These are phyloP conservation scores for Drosophila paranaensis DNA, from an alignment of 2,888 invertebrate species.

Conservation along the genomic window DNA sequence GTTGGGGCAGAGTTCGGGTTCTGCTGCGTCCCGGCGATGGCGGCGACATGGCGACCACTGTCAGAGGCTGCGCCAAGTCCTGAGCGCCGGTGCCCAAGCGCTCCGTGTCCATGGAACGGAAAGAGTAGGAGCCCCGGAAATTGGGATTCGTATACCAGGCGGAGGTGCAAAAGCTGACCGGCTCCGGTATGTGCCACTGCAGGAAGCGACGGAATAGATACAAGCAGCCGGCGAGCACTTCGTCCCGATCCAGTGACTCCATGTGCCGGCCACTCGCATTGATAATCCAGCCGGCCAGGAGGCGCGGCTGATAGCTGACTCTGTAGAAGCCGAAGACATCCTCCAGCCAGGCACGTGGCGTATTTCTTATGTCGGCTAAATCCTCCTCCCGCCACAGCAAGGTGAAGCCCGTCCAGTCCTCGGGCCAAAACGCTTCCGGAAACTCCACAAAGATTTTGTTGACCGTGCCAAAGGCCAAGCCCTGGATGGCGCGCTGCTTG, in stretches of 20 bases:
- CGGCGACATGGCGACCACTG: constrained; percentile 84
- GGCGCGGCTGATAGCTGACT: constrained; percentile 87
- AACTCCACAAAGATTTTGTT: constrained; percentile 88
- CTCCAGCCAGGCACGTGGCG: constrained; percentile 87
- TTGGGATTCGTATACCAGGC: constrained; percentile 88
- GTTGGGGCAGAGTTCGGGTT: constrained; percentile 44
- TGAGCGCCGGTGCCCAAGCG: constrained; percentile 86
- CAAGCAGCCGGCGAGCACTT: constrained; percentile 82
- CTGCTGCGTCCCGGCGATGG: constrained; percentile 61
- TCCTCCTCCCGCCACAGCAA: constrained; percentile 87
- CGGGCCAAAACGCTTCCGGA: constrained; percentile 87
- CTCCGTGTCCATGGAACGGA: constrained; percentile 87
- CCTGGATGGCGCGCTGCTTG: constrained; percentile 86
- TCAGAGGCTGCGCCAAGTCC: constrained; percentile 85
- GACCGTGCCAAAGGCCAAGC: constrained; percentile 87
- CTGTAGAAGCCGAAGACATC: constrained; percentile 89
- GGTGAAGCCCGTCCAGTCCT: constrained; percentile 86
- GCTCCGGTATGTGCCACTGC: constrained; percentile 81
- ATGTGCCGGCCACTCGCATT: constrained; percentile 87
- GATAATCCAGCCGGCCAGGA: constrained; percentile 90
- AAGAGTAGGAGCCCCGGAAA: constrained; percentile 89
- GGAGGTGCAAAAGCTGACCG: constrained; percentile 85
- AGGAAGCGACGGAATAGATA: constrained; percentile 83
- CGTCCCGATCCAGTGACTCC: constrained; percentile 87
- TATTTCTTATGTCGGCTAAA: constrained; percentile 77